Evolutionary conservation across 2,797 vertebrate genomes (phyloP), one percentile per base, ranked within the genome.

Genomic region (Etheostoma nigrum): DNA sequence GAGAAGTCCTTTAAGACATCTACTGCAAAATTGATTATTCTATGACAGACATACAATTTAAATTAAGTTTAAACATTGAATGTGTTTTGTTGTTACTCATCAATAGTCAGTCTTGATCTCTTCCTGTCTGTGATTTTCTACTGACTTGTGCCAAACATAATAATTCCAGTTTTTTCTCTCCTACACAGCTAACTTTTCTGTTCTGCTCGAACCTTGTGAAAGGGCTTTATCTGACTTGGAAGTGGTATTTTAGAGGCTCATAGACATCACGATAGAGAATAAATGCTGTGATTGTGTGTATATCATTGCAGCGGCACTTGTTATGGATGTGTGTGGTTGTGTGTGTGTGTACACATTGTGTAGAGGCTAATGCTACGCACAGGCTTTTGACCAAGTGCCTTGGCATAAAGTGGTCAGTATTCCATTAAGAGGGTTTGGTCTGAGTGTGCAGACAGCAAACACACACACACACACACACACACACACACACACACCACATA

Each of bases 91-190:
- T 86, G 71, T 73, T 57, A 25, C 74, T 84, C 57, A 72, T 72
- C 49, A 68, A 76, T 81, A 72, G 85, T 86, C 74, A 54, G 15
- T 67, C 69, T 81, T 14, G 45, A 30, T 86, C 58, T 89, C 79
- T 66, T 60, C 62, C 74, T 53, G 65, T 78, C 57, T 85, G 64
- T 86, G 30, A 54, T 84, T 57, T 81, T 74, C 57, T 79, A 74
- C 67, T 88, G 68, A 76, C 48, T 51, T 67, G 79, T 88, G 82
- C 88, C 84, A 85, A 89, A 87, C 74, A 71, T 74, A 87, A 82
- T 73, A 45, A 84, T 67, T 72, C 57, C 62, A 25, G 5, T 66
- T 68, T 80, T 65, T 72, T 83, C 66, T 87, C 66, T 88, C 83
- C 75, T 70, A 64, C 59, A 63, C 85, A 88, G 89, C 84, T 40